Conservation (phyloP, 2,888 invertebrate species). For the Pseudococcus longispinus region DNA sequence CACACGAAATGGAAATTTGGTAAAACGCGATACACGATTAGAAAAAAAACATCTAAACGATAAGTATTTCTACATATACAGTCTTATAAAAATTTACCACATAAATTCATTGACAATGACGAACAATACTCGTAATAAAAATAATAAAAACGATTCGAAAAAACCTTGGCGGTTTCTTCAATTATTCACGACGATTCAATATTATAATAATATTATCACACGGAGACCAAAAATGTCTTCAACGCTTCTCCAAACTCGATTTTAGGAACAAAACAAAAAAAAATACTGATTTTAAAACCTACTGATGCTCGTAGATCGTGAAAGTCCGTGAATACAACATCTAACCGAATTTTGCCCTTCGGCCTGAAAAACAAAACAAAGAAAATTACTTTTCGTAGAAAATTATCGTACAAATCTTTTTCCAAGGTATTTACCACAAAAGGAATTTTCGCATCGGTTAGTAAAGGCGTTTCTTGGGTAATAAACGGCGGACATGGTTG, state of each 20-base stretch:
- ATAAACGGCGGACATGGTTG: slow-evolving; percentile 54
- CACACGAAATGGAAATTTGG: neutral
- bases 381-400: neutral
- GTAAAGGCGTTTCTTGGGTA: slow-evolving; percentile 52
- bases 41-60: neutral
- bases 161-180: neutral
- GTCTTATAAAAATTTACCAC: slow-evolving; percentile 45
- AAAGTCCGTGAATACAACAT: slow-evolving; percentile 50
- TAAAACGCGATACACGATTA: neutral
- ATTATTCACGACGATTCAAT: neutral
- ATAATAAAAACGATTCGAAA: neutral
- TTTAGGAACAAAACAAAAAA: slow-evolving; percentile 40
- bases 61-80: slow-evolving; percentile 2
- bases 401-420: neutral
- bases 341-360: slow-evolving; percentile 47
- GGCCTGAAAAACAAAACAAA: neutral
- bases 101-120: slow-evolving; percentile 28
- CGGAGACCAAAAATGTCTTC: slow-evolving; percentile 4
- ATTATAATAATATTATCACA: slow-evolving; percentile 6
- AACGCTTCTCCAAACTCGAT: slow-evolving; percentile 26
- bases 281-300: neutral
- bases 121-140: neutral
- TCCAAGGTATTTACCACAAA: slow-evolving; percentile 9
- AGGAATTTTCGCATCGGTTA: slow-evolving; percentile 30
- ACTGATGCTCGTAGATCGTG: slow-evolving; percentile 49